Conservation (phyloP, 2,797 vertebrate genomes). For the Eulemur mongoz region DNA sequence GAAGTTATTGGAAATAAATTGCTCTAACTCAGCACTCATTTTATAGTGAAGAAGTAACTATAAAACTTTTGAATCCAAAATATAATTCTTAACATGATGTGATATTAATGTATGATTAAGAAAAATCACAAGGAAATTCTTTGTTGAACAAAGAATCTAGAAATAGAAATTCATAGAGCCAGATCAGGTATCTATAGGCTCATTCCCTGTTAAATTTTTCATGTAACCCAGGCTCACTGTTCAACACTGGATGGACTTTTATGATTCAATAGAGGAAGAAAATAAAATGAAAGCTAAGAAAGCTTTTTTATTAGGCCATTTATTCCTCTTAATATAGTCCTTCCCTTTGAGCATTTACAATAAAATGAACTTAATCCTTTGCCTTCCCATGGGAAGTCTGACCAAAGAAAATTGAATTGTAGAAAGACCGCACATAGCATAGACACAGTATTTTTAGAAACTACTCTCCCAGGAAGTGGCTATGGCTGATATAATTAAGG, state of each 20-base stretch:
- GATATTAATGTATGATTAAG: neutral
- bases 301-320: conserved; percentile 20
- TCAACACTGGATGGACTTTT: neutral
- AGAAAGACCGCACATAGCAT: neutral
- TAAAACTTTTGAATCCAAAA: neutral
- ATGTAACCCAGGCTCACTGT: neutral
- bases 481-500: neutral
- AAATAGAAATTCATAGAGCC: neutral
- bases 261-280: neutral
- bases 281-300: conserved; percentile 33
- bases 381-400: neutral
- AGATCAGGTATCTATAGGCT: neutral
- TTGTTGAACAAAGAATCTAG: neutral
- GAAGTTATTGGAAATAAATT: neutral
- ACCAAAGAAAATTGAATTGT: conserved; percentile 30
- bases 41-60: neutral
- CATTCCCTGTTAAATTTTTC: neutral
- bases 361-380: conserved; percentile 21
- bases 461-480: neutral
- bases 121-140: neutral
- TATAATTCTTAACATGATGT: neutral
- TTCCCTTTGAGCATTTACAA: neutral
- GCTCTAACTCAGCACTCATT: neutral
- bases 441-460: conserved; percentile 45
- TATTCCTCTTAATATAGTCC: neutral